These are phyloP conservation scores for Cynocephalus volans DNA, from an alignment of 2,113 vertebrate genomes.

Conservation along the genomic window DNA sequence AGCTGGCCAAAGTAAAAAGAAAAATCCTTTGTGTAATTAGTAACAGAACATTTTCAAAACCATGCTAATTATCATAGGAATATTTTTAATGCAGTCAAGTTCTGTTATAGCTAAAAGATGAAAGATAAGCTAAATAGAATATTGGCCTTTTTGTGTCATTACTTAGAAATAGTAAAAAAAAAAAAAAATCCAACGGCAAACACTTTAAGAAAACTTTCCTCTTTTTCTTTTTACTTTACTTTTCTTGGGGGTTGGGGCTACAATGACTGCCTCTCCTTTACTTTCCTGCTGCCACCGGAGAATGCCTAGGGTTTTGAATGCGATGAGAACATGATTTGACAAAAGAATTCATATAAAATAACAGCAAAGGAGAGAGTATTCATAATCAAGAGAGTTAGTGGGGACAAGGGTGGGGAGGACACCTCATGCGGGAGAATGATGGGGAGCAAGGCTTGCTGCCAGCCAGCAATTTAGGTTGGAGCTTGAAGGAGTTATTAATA, in stretches of 20 bases:
- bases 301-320: neutral
- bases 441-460: neutral
- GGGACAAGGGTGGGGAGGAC: neutral
- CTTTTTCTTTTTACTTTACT: neutral
- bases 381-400: neutral
- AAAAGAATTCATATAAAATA: neutral
- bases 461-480: neutral
- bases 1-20: neutral
- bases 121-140: neutral
- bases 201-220: neutral
- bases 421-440: no score
- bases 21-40: neutral
- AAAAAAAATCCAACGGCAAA: neutral
- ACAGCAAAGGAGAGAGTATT: neutral
- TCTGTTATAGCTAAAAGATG: neutral
- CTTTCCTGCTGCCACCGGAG: neutral
- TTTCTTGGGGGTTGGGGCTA: neutral
- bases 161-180: neutral
- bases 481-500: no score
- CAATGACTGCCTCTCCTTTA: no score
- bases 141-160: neutral
- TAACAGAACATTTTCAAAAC: neutral
- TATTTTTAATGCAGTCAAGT: neutral
- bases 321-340: neutral
- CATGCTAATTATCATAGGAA: no score